Base-by-base conservation (phyloP, 1,140 invertebrate species). In the Myzus persicae region DNA sequence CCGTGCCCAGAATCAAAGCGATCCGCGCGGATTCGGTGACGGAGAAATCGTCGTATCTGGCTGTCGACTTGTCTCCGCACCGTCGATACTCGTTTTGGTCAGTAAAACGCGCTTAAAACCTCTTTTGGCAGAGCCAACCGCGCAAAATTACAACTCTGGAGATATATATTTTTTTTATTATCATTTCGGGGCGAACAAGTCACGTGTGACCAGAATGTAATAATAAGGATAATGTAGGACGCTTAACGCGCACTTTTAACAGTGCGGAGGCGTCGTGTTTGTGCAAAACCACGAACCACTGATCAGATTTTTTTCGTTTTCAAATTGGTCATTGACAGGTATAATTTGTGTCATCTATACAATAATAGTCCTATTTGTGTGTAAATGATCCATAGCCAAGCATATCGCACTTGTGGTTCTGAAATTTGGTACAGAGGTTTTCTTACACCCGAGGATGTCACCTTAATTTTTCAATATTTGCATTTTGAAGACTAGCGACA, bases 71-170 rank as follows among this genome's bases (percentile, higher is more conserved):
- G 51, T 20, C 95, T 95, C 93, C 95, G 94, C 31, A 95, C 94
- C 94, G 96, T 91, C 94, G 96, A 48, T 96, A 96, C 94, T 96
- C 96, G 93, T 96, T 96, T 89, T 96, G 96, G 96, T 96, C 94
- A 96, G 95, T 94, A 93, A 36, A 59, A 54, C 84, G 7, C 44
- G 85, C n/a, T 44, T 42, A 40, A 84, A 84, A 26, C 59, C 14
- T 76, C 14, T 76, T 76, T 11, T 14, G 14, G 59, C 14, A 5
- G 59, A 76, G 59, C 14, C 4, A 14, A 6, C 31, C n/a, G 59
- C 31, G 14, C 31, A 5, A n/a, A n/a, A 31, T 14, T 22, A 76
- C 59, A 76, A n/a, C 31, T 76, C 31, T 0, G 14, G 59, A 14
- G 5, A 76, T 76, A 76, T 76, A n/a, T 18, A n/a, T n/a, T 76